Conservation (phyloP, 2,113 vertebrate genomes). For the Rutilus rutilus region DNA sequence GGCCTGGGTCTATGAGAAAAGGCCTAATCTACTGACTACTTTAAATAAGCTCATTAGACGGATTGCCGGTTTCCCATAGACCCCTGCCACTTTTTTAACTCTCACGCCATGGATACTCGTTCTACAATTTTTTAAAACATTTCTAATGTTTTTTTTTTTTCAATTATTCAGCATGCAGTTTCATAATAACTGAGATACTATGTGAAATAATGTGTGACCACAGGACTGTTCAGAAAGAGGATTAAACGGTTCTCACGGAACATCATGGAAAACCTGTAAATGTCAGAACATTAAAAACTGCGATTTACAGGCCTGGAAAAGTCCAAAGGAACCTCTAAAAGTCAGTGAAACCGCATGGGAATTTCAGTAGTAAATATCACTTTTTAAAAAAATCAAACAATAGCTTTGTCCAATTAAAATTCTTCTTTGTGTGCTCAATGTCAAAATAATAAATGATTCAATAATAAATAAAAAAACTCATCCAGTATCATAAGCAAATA, state of each 20-base stretch:
- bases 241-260: neutral
- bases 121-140: neutral
- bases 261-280: neutral
- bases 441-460: neutral
- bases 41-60: constrained; percentile 20
- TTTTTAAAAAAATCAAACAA: neutral
- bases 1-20: neutral
- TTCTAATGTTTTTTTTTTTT: neutral
- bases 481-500: neutral
- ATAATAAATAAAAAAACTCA: no score
- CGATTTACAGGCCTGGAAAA: neutral
- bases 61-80: neutral
- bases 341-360: neutral
- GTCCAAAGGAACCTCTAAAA: neutral
- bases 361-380: neutral
- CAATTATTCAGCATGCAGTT: neutral
- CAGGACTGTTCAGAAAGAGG: neutral
- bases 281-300: neutral
- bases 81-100: neutral
- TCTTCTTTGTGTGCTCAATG: neutral
- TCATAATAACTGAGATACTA: neutral
- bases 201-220: neutral
- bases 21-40: neutral
- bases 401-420: neutral
- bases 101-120: neutral